Conservation (phyloP, 2,888 invertebrate species). For the Galeruca laticollis region DNA sequence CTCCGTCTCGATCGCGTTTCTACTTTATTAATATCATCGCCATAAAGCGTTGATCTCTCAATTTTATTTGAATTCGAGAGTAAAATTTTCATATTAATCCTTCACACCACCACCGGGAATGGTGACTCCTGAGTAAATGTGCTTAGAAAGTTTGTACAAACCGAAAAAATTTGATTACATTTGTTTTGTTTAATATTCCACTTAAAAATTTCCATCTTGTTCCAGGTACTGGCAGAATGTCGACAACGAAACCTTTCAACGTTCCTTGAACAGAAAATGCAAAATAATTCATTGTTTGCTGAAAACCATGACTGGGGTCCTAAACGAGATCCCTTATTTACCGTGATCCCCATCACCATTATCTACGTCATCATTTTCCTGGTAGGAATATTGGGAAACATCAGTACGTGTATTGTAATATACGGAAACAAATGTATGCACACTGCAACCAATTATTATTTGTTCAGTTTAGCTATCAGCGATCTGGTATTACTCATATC, state of each 20-base stretch:
- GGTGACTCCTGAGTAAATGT: too few species aligned
- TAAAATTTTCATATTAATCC: too few species aligned
- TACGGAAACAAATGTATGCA: conserved; percentile 83
- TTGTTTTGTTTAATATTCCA: too few species aligned
- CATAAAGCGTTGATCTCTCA: too few species aligned
- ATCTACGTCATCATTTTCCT: conserved; percentile 78
- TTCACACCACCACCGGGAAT: too few species aligned
- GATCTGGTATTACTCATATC: conserved; percentile 80
- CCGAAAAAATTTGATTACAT: too few species aligned
- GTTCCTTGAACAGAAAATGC: conserved; percentile 14
- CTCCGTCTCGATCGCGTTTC: too few species aligned
- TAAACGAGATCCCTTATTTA: conserved; percentile 70
- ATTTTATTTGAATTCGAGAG: too few species aligned
- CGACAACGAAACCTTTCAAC: not conserved
- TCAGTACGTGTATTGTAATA: conserved; percentile 84
- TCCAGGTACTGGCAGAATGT: not conserved
- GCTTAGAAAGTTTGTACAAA: too few species aligned
- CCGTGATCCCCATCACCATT: conserved; percentile 76
- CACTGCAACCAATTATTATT: conserved; percentile 86
- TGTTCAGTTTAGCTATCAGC: conserved; percentile 83
- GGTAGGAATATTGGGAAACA: conserved; percentile 82
- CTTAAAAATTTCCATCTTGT: not conserved
- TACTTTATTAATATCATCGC: too few species aligned
- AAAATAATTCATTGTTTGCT: not conserved
- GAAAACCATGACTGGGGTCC: conserved; percentile 58